Evolutionary conservation across 2,113 vertebrate species (phyloP), one percentile per base, ranked within the genome.

Genomic region (Seriola aureovittata): DNA sequence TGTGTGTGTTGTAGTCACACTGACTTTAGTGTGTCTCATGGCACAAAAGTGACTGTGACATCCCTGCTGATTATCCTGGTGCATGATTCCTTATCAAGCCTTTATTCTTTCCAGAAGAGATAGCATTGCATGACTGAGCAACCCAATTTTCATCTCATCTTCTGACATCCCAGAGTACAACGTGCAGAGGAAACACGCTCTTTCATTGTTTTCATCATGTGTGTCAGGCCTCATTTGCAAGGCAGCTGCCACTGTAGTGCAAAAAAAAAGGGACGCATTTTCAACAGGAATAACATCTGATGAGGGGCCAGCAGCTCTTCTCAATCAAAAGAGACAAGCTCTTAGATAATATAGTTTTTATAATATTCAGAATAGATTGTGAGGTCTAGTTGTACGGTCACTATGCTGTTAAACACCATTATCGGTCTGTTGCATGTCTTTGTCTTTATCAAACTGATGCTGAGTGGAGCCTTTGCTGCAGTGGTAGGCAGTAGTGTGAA

Each of bases 141-240:
- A 29, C 42, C 42, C 23, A 70, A 81, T 89, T 84, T 86, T 21
- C 74, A 75, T 71, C 32, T 83, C 59, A 48, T 76, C 67, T 34
- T 62, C 36, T 70, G 54, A 34, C 59, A 86, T 65, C 50, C 74
- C 34, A 69, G 46, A 70, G n/a, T 9, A 44, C 14, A 40, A 29
- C 23, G 29, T 59, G 21, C 9, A 16, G n/a, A 60, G 57, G n/a
- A 76, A 79, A 46, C 48, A 67, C 67, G 5, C 32, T 67, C 40
- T 65, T 54, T 71, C 29, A 64, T 59, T 77, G 34, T 78, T 67
- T 63, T 54, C 54, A 73, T 77, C 66, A 14, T 63, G n/a, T 46
- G 21, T 46, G 21, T 50, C 32, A 42, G 42, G 19, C 21, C 16
- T 32, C 36, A 68, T 36, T 46, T 80, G 63, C 13, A 72, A 63